Evolutionary conservation across 2,113 vertebrate species (phyloP).

Genomic region (Chrysemys picta): DNA sequence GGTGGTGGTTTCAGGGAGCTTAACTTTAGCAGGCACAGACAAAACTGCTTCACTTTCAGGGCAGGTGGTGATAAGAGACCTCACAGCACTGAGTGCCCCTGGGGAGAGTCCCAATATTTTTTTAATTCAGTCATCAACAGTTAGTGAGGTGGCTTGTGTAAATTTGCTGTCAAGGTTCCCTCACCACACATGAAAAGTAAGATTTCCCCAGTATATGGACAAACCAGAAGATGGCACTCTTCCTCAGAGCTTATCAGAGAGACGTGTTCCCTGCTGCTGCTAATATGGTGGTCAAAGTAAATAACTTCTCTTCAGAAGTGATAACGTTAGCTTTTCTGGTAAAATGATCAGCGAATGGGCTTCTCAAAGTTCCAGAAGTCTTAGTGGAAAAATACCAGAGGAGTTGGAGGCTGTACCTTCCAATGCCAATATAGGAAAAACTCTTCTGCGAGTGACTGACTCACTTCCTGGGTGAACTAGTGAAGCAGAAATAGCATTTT

Average conservation of each 20-base stretch:
- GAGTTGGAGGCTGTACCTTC: slow-evolving; percentile 24
- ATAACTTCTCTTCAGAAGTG: slow-evolving; percentile 67
- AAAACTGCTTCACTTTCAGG: background rate
- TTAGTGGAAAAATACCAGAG: slow-evolving; percentile 70
- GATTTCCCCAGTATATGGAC: background rate
- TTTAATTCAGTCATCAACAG: slow-evolving; percentile 7
- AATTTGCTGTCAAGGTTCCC: background rate
- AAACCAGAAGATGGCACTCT: slow-evolving; percentile 68
- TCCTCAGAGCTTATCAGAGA: slow-evolving; percentile 18
- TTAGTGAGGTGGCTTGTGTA: background rate
- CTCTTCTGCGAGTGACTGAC: background rate
- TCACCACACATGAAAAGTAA: background rate
- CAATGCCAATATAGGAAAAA: background rate
- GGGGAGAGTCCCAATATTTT: background rate
- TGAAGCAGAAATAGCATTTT: slow-evolving; percentile 24
- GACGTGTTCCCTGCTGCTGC: background rate
- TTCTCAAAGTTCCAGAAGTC: slow-evolving; percentile 42
- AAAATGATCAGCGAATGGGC: slow-evolving; percentile 68
- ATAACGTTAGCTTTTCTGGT: slow-evolving; percentile 68
- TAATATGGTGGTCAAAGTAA: slow-evolving; percentile 52
- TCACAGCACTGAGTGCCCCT: background rate
- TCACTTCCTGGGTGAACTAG: slow-evolving; percentile 55
- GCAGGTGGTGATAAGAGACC: background rate
- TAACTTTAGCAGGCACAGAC: background rate
- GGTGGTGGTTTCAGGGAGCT: background rate